These are phyloP conservation scores for Oscheius onirici DNA, from an alignment of 2,888 invertebrate genomes.

Conservation along the genomic window DNA sequence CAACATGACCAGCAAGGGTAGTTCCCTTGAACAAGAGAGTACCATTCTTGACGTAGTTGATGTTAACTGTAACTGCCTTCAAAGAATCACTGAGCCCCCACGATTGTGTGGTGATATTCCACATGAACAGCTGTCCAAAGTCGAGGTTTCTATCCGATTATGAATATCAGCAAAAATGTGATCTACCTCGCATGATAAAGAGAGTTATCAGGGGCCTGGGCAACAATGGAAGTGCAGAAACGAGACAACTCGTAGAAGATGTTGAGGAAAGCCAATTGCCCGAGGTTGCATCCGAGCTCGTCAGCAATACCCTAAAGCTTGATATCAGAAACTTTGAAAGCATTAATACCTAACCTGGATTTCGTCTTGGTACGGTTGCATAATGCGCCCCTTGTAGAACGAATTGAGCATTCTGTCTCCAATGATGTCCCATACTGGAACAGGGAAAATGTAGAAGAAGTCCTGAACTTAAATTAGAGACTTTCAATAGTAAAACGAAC, in stretches of 20 bases:
- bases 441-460: constrained; percentile 50
- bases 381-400: constrained; percentile 53
- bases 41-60: constrained; percentile 57
- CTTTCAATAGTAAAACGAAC: constrained; percentile 24
- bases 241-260: constrained; percentile 65
- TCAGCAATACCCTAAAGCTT: constrained; percentile 56
- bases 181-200: constrained; percentile 49
- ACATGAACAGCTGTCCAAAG: constrained; percentile 61
- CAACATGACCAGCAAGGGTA: constrained; percentile 63
- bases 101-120: constrained; percentile 54
- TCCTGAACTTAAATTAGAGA: constrained; percentile 31
- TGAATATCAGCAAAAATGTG: neutral
- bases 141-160: constrained; percentile 53
- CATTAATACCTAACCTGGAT: constrained; percentile 41
- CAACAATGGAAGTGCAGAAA: constrained; percentile 63
- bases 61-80: constrained; percentile 57
- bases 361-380: constrained; percentile 57
- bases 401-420: constrained; percentile 51
- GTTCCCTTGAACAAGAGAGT: constrained; percentile 61
- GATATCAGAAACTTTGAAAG: neutral
- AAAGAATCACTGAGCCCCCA: constrained; percentile 59
- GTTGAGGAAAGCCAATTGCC: constrained; percentile 61
- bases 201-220: constrained; percentile 50
- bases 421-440: constrained; percentile 52
- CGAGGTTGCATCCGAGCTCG: constrained; percentile 52